Base-by-base conservation (phyloP, 1,140 invertebrate species). In the Hyles vespertilio region DNA sequence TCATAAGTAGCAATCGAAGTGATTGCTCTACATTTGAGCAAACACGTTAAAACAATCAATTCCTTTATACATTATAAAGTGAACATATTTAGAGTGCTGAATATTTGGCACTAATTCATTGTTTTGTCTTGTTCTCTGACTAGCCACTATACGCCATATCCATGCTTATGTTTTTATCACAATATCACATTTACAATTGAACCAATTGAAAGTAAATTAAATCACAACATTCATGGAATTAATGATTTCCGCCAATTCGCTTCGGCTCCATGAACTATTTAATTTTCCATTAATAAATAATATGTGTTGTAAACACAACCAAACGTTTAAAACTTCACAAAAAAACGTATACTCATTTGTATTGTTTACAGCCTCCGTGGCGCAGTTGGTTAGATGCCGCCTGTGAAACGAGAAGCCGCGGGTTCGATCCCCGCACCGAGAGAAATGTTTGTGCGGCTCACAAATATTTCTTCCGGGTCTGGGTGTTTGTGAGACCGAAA, bases 121-220 rank as follows among this genome's bases (percentile, higher is more conserved):
- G 59, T 74, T 59, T 32, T n/a, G 59, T 54, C 50, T 65, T 70
- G 63, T 72, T 57, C 56, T 58, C 61, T 77, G 75, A 84, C 79
- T 81, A 83, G 80, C 63, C 62, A 63, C 69, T 73, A 74, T 55
- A 63, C 59, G 65, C 59, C 55, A 58, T 60, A 52, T 52, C 46
- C 50, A 59, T 11, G 45, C 51, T 54, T 61, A 32, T 54, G 47
- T 56, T 62, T 7, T 36, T 36, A 36, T 61, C 8, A 51, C 44
- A 54, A 54, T 84, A 83, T 84, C 79, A 81, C 79, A 83, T 71
- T 73, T 65, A 64, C 61, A 70, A 63, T 73, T 70, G 68, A 70
- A 72, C 48, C 64, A 69, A 70, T 56, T 47, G 47, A 69, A 62
- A 69, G 57, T 66, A 65, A 68, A 58, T 33, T 59, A 68, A 71